A percentile compares a stretch with the other conserved stretches of the same genome.
phyloP scores from a whole-genome alignment of 2,113 vertebrate species.

The Oostethus manadensis region DNA sequence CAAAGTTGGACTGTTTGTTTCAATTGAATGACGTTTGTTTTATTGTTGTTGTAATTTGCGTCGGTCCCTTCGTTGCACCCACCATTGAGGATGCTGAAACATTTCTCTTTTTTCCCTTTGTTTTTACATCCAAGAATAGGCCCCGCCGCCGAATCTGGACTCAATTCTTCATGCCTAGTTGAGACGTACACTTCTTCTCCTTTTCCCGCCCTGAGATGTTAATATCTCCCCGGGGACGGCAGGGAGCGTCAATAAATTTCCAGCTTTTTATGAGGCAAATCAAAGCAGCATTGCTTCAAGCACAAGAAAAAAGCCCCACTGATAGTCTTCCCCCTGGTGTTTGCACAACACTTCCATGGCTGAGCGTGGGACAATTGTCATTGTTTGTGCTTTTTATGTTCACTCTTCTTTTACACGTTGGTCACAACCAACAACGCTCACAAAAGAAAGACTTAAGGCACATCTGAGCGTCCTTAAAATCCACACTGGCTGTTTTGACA shows the following conservation, averaged over 20 bases:
- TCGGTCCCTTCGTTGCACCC: no score
- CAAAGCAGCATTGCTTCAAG: conserved; percentile 55
- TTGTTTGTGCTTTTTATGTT: no score
- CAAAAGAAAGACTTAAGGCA: no score
- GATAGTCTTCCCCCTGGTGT: conserved; percentile 11
- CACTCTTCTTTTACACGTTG: no score
- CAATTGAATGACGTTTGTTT: no score
- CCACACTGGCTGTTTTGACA: no score
- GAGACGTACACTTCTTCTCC: conserved; percentile 29
- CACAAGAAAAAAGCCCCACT: conserved; percentile 24
- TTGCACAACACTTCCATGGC: conserved; percentile 47
- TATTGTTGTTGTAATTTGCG: no score
- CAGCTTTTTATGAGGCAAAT: conserved; percentile 53
- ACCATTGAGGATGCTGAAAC: no score
- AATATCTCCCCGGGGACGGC: conserved; percentile 49
- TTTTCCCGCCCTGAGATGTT: conserved; percentile 23
- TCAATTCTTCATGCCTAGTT: conserved; percentile 53
- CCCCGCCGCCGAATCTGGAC: conserved; percentile 43
- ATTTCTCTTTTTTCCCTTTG: conserved; percentile 44
- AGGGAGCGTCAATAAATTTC: conserved; percentile 52
- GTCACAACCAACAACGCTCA: no score
- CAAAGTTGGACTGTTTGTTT: no score
- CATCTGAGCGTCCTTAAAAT: no score
- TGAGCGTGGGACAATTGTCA: background rate
- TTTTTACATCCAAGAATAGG: conserved; percentile 19